phyloP scores from a whole-genome alignment of 2,888 invertebrate species.

The Plagiodera versicolora region DNA sequence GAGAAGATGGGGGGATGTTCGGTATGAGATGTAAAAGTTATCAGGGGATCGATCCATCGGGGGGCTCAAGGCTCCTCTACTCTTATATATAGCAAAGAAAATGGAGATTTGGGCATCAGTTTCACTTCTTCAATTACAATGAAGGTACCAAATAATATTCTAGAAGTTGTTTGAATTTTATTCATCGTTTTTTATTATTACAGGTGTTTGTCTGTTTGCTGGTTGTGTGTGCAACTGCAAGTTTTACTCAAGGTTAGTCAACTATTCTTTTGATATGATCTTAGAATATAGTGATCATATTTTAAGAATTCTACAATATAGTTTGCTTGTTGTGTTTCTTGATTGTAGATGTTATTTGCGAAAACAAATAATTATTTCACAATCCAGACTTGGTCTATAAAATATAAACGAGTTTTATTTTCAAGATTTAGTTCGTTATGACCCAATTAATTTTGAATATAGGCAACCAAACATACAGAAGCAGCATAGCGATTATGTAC shows the following conservation, averaged over 20 bases:
- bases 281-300: no score
- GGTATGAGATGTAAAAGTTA: constrained; percentile 16
- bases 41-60: not conserved
- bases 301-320: no score
- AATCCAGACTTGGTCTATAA: no score
- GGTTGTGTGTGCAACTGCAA: constrained; percentile 38
- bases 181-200: constrained; percentile 29
- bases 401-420: no score
- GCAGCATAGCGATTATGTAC: no score
- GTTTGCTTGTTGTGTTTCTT: no score
- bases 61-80: not conserved
- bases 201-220: constrained; percentile 45
- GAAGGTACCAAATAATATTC: constrained; percentile 1
- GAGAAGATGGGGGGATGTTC: constrained; percentile 20
- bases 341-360: no score
- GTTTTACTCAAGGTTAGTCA: constrained; percentile 32
- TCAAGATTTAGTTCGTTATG: no score
- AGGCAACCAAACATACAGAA: no score
- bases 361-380: no score
- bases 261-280: no score
- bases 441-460: no score
- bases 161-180: not conserved
- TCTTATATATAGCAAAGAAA: not conserved
- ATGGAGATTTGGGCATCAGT: not conserved
- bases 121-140: not conserved